phyloP scores from a whole-genome alignment of 2,797 vertebrate genomes.

The Delichon dasypus region DNA sequence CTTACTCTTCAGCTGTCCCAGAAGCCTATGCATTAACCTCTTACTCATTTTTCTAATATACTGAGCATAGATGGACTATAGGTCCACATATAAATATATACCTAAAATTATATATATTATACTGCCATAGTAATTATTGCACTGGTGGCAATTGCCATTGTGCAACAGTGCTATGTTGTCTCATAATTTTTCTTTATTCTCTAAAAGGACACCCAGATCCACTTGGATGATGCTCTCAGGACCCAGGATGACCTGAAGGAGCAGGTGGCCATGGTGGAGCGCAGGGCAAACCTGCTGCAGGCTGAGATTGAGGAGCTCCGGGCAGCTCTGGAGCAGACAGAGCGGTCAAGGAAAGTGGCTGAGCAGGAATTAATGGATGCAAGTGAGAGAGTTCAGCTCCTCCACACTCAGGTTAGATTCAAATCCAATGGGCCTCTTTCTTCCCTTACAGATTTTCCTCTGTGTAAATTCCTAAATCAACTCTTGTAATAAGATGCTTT shows the following conservation, averaged over 20 bases:
- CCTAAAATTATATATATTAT: neutral
- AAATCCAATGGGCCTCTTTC: neutral
- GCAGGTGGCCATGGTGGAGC: constrained; percentile 21
- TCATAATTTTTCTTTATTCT: neutral
- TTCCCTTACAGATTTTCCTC: neutral
- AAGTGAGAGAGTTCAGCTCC: neutral
- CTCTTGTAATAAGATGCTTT: neutral
- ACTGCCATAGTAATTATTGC: neutral
- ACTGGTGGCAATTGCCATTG: neutral
- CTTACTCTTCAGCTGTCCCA: neutral
- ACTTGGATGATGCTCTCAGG: neutral
- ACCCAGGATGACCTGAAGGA: neutral
- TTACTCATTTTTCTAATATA: neutral
- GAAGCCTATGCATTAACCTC: neutral
- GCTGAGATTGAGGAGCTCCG: too few species aligned
- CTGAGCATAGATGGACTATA: neutral
- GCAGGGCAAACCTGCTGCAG: constrained; percentile 2
- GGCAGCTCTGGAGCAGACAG: neutral
- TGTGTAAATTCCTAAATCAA: neutral
- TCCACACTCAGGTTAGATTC: too few species aligned
- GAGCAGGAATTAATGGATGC: neutral
- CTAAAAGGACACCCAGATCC: neutral
- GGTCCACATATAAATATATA: neutral
- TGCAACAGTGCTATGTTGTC: rapidly evolving
- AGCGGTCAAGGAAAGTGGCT: too few species aligned